These are phyloP conservation scores for Philotrypesis tridentata DNA, from an alignment of 1,140 invertebrate genomes.

Conservation along the genomic window DNA sequence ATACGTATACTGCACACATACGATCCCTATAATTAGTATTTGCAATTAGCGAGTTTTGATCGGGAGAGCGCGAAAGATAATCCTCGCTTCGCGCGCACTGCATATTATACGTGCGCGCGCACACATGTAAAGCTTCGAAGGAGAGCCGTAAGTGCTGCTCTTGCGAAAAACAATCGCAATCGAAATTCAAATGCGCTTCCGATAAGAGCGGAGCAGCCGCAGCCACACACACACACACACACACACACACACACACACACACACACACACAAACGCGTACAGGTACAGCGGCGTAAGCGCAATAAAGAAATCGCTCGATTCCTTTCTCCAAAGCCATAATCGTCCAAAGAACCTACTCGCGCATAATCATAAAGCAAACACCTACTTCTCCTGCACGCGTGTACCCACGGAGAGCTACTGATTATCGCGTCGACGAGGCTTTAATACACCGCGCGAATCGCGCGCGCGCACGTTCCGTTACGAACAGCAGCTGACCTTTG, in stretches of 20 bases:
- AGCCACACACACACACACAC: no score
- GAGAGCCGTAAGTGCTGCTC: no score
- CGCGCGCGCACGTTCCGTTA: background rate
- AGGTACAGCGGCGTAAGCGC: no score
- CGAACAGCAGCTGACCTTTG: slow-evolving; percentile 16
- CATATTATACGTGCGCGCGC: no score
- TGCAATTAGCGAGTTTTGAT: background rate
- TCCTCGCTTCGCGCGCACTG: background rate
- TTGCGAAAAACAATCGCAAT: background rate
- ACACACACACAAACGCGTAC: no score
- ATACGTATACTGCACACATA: no score
- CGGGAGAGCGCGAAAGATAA: slow-evolving; percentile 9
- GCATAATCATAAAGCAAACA: slow-evolving; percentile 3
- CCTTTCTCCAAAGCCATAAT: background rate
- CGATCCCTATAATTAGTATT: slow-evolving; percentile 32
- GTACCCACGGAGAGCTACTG: background rate
- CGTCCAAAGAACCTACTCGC: background rate
- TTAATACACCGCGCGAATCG: no score
- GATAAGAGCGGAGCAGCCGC: no score
- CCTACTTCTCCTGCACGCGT: background rate
- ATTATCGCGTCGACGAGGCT: slow-evolving; percentile 21
- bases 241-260: no score
- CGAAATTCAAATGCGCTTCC: background rate
- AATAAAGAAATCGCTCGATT: background rate
- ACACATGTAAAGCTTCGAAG: no score